Conservation (phyloP, 2,888 invertebrate genomes). For the Oxystoma pomonae region DNA sequence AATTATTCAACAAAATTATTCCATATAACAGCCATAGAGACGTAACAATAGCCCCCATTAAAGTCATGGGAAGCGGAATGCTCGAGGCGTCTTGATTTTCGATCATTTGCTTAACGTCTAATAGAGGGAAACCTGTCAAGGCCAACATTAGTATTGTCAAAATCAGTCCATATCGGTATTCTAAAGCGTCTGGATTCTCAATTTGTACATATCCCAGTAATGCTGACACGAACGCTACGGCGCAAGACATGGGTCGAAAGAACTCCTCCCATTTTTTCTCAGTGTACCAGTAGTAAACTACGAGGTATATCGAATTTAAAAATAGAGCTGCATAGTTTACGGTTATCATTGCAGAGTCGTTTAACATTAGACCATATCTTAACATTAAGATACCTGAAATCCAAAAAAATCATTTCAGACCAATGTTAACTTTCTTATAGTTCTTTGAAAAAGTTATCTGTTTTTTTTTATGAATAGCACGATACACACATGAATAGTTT, state of each 20-base stretch:
- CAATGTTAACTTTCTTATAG: no score
- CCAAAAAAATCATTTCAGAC: no score
- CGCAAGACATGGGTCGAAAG: constrained; percentile 56
- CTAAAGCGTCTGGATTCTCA: constrained; percentile 62
- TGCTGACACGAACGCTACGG: constrained; percentile 54
- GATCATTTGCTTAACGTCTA: constrained; percentile 68
- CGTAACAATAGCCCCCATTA: constrained; percentile 75
- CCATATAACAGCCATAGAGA: constrained; percentile 80
- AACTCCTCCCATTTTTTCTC: constrained; percentile 50
- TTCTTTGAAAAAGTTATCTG: no score
- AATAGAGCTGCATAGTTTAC: constrained; percentile 73
- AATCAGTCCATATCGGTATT: constrained; percentile 66
- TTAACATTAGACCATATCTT: constrained; percentile 68
- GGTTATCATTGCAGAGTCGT: constrained; percentile 71
- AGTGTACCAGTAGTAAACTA: constrained; percentile 64
- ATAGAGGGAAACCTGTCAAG: constrained; percentile 66
- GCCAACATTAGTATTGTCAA: constrained; percentile 64
- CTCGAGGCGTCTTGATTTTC: constrained; percentile 77
- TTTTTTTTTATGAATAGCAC: no score
- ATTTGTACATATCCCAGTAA: constrained; percentile 61
- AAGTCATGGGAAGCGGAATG: constrained; percentile 83
- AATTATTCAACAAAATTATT: constrained; percentile 67
- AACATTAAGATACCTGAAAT: constrained; percentile 72
- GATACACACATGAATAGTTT: no score
- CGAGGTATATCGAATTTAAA: constrained; percentile 63